phyloP scores from a whole-genome alignment of 2,797 vertebrate genomes.

The Sebastolobus altivelis region DNA sequence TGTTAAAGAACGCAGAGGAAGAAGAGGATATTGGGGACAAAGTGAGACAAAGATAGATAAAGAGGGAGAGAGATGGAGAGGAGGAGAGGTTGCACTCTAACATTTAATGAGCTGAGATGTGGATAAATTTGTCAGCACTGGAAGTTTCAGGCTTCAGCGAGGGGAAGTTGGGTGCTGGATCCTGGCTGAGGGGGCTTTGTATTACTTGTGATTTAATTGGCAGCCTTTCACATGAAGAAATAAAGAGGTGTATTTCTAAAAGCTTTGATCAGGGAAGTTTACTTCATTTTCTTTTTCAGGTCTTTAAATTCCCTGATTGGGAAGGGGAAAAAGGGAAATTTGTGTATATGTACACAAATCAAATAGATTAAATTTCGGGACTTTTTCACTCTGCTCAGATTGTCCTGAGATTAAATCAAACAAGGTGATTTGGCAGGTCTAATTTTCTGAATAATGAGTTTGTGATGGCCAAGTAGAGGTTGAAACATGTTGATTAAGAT shows the following conservation, averaged over 20 bases:
- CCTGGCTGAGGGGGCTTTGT: constrained; percentile 32
- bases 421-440: not conserved
- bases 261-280: constrained; percentile 48
- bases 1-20: constrained; percentile 36
- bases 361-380: too few species aligned
- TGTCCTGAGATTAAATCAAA: constrained; percentile 25
- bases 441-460: constrained; percentile 14
- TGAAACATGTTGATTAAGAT: constrained; percentile 17
- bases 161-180: not conserved
- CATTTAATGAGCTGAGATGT: constrained; percentile 56
- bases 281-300: constrained; percentile 24
- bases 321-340: too few species aligned
- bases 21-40: constrained; percentile 26
- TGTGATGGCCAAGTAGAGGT: constrained; percentile 13
- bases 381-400: not conserved
- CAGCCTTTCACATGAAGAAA: constrained; percentile 28
- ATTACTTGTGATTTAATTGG: constrained; percentile 62
- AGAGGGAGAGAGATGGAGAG: constrained; percentile 9
- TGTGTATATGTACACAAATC: too few species aligned
- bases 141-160: constrained; percentile 28
- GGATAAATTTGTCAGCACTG: constrained; percentile 39
- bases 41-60: constrained; percentile 32
- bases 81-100: constrained; percentile 23
- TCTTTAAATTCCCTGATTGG: constrained; percentile 19
- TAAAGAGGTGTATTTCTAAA: constrained; percentile 30